Percentiles rank a stretch among this genome's conserved stretches.
Conservation (phyloP, 2,797 vertebrate species). For the Poeciliopsis gracilis region DNA sequence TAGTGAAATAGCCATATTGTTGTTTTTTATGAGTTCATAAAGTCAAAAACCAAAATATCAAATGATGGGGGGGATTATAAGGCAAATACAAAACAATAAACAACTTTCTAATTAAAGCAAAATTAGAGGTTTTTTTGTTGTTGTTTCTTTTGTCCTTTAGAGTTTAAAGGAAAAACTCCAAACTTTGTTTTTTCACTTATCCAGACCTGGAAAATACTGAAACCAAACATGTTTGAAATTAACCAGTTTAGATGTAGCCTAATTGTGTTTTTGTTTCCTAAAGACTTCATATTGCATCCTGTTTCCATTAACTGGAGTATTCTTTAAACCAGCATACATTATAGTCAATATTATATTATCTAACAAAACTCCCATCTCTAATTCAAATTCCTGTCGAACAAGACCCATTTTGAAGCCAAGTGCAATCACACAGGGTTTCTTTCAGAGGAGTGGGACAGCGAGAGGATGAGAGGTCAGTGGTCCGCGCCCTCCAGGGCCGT, state of each 20-base stretch:
- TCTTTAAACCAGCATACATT: background rate
- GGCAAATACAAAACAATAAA: no score
- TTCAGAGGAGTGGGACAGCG: conserved; percentile 38
- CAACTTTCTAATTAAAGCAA: no score
- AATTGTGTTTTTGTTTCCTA: background rate
- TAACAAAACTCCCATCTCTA: background rate
- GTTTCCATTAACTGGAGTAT: background rate
- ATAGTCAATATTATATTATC: background rate
- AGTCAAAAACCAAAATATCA: no score
- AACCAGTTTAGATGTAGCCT: background rate
- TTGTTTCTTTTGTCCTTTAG: no score
- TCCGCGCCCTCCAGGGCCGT: conserved; percentile 44
- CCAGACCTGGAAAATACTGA: no score
- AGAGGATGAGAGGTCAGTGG: conserved; percentile 60
- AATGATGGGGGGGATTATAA: no score
- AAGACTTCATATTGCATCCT: background rate
- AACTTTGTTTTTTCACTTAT: no score
- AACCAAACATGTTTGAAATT: no score
- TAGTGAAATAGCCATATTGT: no score
- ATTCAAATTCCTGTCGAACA: conserved; percentile 23
- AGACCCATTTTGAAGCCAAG: conserved; percentile 29
- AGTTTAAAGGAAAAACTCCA: no score
- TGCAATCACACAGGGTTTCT: conserved; percentile 48
- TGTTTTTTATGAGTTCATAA: no score
- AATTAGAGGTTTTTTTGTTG: no score